Percentiles rank a stretch among this genome's conserved stretches.
These are phyloP conservation scores for Chymomyza costata DNA, from an alignment of 1,140 invertebrate genomes.

Conservation along the genomic window DNA sequence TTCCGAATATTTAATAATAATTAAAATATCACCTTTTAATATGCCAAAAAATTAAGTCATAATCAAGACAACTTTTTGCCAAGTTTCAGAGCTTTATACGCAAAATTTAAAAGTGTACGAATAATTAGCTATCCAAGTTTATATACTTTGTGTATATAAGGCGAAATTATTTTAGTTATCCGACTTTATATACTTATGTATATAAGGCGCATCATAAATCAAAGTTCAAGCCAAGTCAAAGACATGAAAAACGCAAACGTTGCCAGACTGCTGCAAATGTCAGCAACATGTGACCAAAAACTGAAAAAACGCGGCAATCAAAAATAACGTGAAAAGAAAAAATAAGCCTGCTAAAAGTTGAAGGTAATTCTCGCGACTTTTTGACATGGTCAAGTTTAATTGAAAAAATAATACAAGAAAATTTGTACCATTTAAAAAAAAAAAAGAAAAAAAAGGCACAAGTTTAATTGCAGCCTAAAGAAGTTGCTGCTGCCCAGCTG, in stretches of 20 bases:
- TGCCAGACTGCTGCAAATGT: constrained; percentile 55
- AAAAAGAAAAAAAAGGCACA: not conserved
- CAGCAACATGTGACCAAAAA: constrained; percentile 63
- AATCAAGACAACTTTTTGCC: no score
- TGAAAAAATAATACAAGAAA: constrained; percentile 60
- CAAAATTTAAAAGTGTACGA: no score
- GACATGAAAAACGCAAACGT: not conserved
- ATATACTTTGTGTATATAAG: no score
- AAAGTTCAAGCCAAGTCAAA: constrained; percentile 32
- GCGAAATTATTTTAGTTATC: no score
- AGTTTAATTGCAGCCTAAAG: not conserved
- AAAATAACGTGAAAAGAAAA: constrained; percentile 16
- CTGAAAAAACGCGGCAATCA: constrained; percentile 35
- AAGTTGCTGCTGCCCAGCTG: constrained; percentile 45
- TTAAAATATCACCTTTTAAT: no score
- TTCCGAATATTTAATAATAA: no score
- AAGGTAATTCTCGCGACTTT: constrained; percentile 33
- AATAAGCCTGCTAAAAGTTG: no score
- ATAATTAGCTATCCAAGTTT: no score
- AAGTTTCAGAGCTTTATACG: no score
- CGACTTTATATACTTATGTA: no score
- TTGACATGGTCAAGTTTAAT: constrained; percentile 72
- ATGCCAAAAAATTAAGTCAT: no score
- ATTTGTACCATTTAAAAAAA: constrained; percentile 21
- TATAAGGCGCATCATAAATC: constrained; percentile 59